Evolutionary conservation across 1,140 invertebrate species (phyloP), one percentile per base, ranked within the genome.

Genomic region (Drosophila sturtevanti): DNA sequence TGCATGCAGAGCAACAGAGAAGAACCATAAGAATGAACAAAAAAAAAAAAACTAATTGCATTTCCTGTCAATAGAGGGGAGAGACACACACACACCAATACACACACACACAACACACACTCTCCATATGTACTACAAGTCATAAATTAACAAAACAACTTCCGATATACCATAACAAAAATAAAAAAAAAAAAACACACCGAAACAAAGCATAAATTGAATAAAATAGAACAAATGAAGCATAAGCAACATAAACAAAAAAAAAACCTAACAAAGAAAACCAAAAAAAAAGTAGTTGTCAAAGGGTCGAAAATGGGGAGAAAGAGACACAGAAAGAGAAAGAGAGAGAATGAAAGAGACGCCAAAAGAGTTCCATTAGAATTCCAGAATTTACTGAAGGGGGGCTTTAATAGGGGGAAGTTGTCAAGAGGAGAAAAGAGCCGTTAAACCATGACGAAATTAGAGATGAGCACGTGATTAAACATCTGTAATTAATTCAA

Each of bases 111-210:
- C 0, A 14, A 21, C 5, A 48, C 16, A 48, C 16, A 48, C 6
- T 31, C 27, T 6, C 27, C 27, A n/a, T 44, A 44, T 44, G 41
- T 48, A 48, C 41, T 11, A 48, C 68, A 76, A 63, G 64, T 73
- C 72, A 76, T 76, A 76, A 76, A 76, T 76, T 76, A 76, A 75
- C 72, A 63, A 65, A 64, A 44, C 72, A 76, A 76, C 72, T 76
- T 76, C 72, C 72, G 72, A 76, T 76, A 48, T 56, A 74, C 72
- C 68, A 68, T 69, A 76, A 73, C 63, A 76, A 35, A 37, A 58
- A 62, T 14, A 21, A 68, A 44, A 31, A 14, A 74, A 60, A 54
- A 27, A 55, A 21, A 10, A 48, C 18, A 48, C 41, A 48, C 41
- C 41, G n/a, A 48, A 48, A 48, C 41, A 48, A 48, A 21, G 16